Percentiles rank a stretch among this genome's conserved stretches.
Evolutionary conservation across 1,140 invertebrate genomes (phyloP).

Genomic region (Metaphire vulgaris): DNA sequence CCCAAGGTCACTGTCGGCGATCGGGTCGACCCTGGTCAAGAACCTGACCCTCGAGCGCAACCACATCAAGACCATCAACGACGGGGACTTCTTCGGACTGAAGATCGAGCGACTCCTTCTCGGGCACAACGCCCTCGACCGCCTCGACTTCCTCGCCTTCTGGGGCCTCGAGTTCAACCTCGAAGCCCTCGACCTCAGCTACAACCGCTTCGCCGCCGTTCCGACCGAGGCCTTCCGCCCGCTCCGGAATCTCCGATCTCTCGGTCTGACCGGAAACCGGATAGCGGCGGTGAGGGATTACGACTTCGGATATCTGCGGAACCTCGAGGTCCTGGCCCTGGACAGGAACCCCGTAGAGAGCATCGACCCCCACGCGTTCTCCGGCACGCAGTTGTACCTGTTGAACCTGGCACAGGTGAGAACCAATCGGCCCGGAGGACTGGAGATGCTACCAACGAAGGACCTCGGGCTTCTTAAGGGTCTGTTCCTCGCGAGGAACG

Average conservation of each 20-base stretch:
- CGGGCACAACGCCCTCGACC: slow-evolving; percentile 9
- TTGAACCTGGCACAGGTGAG: slow-evolving; percentile 15
- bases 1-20: neutral
- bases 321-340: slow-evolving; percentile 16
- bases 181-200: slow-evolving; percentile 24
- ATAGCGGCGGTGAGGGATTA: neutral
- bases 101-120: slow-evolving; percentile 23
- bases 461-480: slow-evolving; percentile 12
- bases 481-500: neutral
- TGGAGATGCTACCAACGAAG: neutral
- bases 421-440: neutral
- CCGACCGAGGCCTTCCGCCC: slow-evolving; percentile 4
- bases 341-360: slow-evolving; percentile 20
- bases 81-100: slow-evolving; percentile 24
- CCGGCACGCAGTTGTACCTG: slow-evolving; percentile 12
- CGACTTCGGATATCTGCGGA: slow-evolving; percentile 12
- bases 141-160: slow-evolving; percentile 15
- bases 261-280: slow-evolving; percentile 16
- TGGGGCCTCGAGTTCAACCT: slow-evolving; percentile 21
- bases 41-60: slow-evolving; percentile 19
- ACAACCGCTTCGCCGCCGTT: slow-evolving; percentile 18
- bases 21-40: slow-evolving; percentile 7
- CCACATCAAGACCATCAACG: neutral
- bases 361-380: neutral
- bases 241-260: slow-evolving; percentile 11